A percentile compares a stretch with the other conserved stretches of the same genome.
These are phyloP conservation scores for Cheilosia vulpina DNA, from an alignment of 2,888 invertebrate species.

Conservation along the genomic window DNA sequence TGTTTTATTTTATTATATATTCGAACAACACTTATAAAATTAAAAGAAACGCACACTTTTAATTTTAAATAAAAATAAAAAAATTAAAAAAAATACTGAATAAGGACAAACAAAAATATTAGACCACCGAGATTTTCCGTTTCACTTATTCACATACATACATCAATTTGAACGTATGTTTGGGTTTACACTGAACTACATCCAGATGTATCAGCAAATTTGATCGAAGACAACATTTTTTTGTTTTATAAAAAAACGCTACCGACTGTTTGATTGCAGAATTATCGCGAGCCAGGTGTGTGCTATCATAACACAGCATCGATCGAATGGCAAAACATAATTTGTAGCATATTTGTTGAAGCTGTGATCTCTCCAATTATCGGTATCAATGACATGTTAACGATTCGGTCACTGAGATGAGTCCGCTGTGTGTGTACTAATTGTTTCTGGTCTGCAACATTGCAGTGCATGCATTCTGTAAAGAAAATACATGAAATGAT, in stretches of 20 bases:
- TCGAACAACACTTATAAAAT: slow-evolving; percentile 36
- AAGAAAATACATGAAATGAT: neutral
- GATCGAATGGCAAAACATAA: slow-evolving; percentile 25
- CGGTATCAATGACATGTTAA: slow-evolving; percentile 20
- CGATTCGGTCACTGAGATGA: neutral
- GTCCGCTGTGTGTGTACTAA: neutral
- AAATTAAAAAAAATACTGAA: slow-evolving; percentile 3
- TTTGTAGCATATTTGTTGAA: slow-evolving; percentile 22
- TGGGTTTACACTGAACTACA: slow-evolving; percentile 7
- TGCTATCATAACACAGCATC: slow-evolving; percentile 50
- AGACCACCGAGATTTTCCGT: slow-evolving; percentile 13
- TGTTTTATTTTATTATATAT: slow-evolving; percentile 10
- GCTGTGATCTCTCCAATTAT: neutral
- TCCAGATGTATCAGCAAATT: slow-evolving; percentile 53
- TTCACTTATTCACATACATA: slow-evolving; percentile 27
- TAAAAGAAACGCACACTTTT: slow-evolving; percentile 2
- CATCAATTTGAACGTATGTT: slow-evolving; percentile 19
- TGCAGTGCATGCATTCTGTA: slow-evolving; percentile 10
- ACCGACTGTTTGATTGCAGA: slow-evolving; percentile 5
- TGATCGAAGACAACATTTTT: slow-evolving; percentile 45
- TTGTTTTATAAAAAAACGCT: neutral
- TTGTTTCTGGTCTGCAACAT: neutral
- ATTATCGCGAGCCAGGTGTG: neutral
- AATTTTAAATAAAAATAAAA: slow-evolving; percentile 1
- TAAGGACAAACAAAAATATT: slow-evolving; percentile 4